Evolutionary conservation across 2,113 vertebrate genomes (phyloP).

Genomic region (Plecotus auritus): DNA sequence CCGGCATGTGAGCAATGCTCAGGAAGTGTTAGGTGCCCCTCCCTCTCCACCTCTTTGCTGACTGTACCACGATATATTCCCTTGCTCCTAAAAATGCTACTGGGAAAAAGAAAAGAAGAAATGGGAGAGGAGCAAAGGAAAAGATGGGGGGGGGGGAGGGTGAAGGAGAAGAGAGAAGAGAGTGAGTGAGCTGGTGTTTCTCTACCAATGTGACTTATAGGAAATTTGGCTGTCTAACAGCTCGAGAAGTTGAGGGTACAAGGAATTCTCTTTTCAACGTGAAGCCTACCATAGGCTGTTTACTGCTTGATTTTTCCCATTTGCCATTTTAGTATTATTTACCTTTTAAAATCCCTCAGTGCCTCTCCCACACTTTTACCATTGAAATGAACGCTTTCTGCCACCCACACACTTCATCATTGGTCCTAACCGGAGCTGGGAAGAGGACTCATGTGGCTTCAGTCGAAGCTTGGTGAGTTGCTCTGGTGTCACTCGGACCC

Average conservation of each 20-base stretch:
- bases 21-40: neutral
- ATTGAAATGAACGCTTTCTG: neutral
- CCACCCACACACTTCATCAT: neutral
- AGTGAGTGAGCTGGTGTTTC: neutral
- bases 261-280: neutral
- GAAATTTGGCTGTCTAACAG: neutral
- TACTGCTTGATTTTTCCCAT: neutral
- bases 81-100: neutral
- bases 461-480: constrained; percentile 51
- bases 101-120: neutral
- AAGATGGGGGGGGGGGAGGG: neutral
- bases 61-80: neutral
- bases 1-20: neutral
- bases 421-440: constrained; percentile 45
- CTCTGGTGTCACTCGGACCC: neutral
- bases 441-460: constrained; percentile 42
- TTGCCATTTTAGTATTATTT: rapidly evolving
- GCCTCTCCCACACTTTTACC: neutral
- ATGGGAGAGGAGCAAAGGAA: neutral
- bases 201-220: neutral
- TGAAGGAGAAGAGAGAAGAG: no score
- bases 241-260: neutral
- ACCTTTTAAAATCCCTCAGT: neutral
- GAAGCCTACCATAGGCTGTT: neutral
- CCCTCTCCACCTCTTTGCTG: neutral